These are phyloP conservation scores for Sarcophaga caerulescens DNA, from an alignment of 2,888 invertebrate genomes.

Conservation along the genomic window DNA sequence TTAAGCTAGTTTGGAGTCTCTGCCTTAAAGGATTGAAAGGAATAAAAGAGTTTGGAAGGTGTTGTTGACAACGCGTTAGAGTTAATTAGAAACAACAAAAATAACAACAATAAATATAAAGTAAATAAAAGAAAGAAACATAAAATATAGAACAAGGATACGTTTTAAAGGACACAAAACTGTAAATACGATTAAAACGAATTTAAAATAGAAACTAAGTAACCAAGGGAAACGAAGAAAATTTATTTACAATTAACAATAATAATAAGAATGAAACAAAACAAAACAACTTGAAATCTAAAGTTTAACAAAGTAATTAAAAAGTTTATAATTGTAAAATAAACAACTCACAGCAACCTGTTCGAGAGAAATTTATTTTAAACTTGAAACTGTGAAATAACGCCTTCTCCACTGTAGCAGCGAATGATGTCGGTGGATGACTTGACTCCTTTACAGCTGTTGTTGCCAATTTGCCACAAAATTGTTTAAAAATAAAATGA, in stretches of 20 bases:
- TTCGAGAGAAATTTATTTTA: constrained; percentile 43
- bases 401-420: neutral
- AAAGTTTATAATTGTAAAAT: constrained; percentile 66
- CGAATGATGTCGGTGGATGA: too few relatives aligned
- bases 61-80: constrained; percentile 60
- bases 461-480: neutral
- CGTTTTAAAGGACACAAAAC: constrained; percentile 46
- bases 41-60: constrained; percentile 4
- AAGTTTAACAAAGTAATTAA: constrained; percentile 63
- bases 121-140: too few relatives aligned
- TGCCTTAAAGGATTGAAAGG: neutral
- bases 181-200: constrained; percentile 20
- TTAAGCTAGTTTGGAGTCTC: neutral
- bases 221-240: neutral
- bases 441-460: neutral
- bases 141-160: constrained; percentile 18
- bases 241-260: constrained; percentile 34
- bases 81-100: constrained; percentile 48
- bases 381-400: neutral
- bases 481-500: neutral
- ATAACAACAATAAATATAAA: constrained; percentile 17
- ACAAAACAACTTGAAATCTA: neutral
- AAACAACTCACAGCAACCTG: constrained; percentile 63
- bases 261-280: constrained; percentile 18
- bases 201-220: neutral